Conservation (phyloP, 2,113 vertebrate genomes). For the Anguilla japonica region DNA sequence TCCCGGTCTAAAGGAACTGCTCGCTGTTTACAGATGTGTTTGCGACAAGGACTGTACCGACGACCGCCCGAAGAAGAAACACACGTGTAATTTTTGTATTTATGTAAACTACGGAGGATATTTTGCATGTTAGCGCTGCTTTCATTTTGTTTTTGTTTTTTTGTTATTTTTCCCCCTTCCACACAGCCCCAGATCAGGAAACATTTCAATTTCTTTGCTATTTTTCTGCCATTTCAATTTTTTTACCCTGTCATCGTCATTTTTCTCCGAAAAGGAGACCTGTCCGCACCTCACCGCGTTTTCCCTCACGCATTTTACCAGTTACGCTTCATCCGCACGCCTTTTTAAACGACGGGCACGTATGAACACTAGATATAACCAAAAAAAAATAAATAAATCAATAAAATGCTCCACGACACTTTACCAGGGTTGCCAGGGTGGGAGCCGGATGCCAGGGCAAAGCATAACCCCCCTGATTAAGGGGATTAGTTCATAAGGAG, state of each 20-base stretch:
- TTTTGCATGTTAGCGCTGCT: constrained; percentile 23
- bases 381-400: constrained; percentile 40
- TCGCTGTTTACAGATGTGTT: constrained; percentile 70
- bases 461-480: too few species aligned
- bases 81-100: constrained; percentile 69
- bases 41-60: constrained; percentile 36
- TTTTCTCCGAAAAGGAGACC: not conserved
- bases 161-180: not conserved
- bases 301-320: not conserved
- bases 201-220: not conserved
- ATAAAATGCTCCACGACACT: not conserved
- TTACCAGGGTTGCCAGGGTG: not conserved
- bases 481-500: not conserved
- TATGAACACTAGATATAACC: constrained; percentile 64
- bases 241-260: not conserved
- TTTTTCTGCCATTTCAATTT: not conserved
- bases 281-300: not conserved
- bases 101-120: constrained; percentile 62
- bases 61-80: constrained; percentile 3
- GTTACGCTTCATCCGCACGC: constrained; percentile 28
- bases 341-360: constrained; percentile 38
- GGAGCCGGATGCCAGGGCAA: not conserved
- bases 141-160: not conserved
- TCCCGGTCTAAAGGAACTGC: constrained; percentile 50
- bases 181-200: too few species aligned